Percentiles rank a stretch among this genome's conserved stretches.
Conservation (phyloP, 2,888 invertebrate species). For the Alentia gelatinosa region DNA sequence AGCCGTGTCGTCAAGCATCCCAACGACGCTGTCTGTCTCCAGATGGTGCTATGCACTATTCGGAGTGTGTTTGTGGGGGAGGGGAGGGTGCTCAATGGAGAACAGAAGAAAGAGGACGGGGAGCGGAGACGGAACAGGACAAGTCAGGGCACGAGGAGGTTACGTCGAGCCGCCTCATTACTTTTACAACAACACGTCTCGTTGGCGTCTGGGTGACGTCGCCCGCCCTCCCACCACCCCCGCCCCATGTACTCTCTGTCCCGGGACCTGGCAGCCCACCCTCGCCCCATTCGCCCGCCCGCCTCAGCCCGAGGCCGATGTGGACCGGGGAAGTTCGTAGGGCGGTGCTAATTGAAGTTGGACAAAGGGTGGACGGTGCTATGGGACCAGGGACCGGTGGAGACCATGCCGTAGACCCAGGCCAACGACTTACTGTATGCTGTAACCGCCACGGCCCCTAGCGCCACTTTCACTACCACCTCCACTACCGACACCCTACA, state of each 20-base stretch:
- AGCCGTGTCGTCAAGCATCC: too few species aligned
- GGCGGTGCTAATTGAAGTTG: neutral
- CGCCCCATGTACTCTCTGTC: neutral
- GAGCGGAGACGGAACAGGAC: neutral
- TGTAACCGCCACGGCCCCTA: too few species aligned
- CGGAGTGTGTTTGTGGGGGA: too few species aligned
- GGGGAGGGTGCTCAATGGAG: too few species aligned
- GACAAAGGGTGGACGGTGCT: neutral
- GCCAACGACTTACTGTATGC: too few species aligned
- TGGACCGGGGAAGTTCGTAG: neutral
- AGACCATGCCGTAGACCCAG: too few species aligned
- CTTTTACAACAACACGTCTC: conserved; percentile 8
- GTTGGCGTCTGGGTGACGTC: neutral
- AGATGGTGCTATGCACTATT: too few species aligned
- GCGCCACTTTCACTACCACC: neutral
- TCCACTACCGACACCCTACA: too few species aligned
- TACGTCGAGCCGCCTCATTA: neutral
- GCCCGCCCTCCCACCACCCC: neutral
- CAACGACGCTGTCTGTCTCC: too few species aligned
- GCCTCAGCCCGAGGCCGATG: neutral
- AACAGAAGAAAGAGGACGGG: too few species aligned
- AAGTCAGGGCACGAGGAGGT: neutral
- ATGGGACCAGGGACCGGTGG: neutral
- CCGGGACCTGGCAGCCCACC: neutral
- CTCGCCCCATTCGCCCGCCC: neutral